phyloP scores from a whole-genome alignment of 2,888 invertebrate species.

The Aphodius sticticus region DNA sequence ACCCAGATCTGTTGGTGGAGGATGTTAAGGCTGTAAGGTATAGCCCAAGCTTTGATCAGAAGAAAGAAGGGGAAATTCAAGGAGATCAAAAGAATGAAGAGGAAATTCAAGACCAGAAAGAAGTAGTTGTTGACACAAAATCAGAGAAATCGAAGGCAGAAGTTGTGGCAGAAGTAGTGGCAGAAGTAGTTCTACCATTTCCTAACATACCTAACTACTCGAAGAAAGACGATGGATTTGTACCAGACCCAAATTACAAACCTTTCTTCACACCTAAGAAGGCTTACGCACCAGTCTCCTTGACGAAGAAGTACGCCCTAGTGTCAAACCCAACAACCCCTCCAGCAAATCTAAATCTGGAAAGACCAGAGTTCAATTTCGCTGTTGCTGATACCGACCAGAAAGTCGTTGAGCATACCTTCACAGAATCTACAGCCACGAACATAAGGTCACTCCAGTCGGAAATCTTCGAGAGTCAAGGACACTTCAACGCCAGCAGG shows the following conservation, averaged over 20 bases:
- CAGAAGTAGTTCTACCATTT: conserved; percentile 43
- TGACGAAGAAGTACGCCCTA: conserved; percentile 48
- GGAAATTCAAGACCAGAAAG: not conserved
- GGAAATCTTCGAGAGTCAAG: conserved; percentile 57
- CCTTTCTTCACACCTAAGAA: conserved; percentile 47
- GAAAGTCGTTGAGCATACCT: conserved; percentile 50
- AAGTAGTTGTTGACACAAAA: not conserved
- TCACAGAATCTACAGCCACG: conserved; percentile 42
- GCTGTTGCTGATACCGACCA: conserved; percentile 48
- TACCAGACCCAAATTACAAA: conserved; percentile 33
- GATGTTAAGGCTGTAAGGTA: conserved; percentile 51
- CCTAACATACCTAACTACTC: conserved; percentile 52
- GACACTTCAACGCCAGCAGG: conserved; percentile 56
- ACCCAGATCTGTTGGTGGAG: conserved; percentile 53
- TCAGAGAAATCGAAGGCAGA: not conserved
- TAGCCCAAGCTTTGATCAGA: conserved; percentile 44
- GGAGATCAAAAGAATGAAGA: conserved; percentile 22
- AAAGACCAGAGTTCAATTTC: conserved; percentile 53
- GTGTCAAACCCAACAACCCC: conserved; percentile 33
- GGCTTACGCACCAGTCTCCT: conserved; percentile 46
- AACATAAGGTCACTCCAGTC: conserved; percentile 52
- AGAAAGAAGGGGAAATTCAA: not conserved
- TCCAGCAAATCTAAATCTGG: conserved; percentile 12
- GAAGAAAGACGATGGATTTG: not conserved
- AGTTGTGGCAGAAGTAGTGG: not conserved